Percentiles rank a stretch among this genome's conserved stretches.
Evolutionary conservation across 2,113 vertebrate genomes (phyloP).

Genomic region (Diglossa brunneiventris): DNA sequence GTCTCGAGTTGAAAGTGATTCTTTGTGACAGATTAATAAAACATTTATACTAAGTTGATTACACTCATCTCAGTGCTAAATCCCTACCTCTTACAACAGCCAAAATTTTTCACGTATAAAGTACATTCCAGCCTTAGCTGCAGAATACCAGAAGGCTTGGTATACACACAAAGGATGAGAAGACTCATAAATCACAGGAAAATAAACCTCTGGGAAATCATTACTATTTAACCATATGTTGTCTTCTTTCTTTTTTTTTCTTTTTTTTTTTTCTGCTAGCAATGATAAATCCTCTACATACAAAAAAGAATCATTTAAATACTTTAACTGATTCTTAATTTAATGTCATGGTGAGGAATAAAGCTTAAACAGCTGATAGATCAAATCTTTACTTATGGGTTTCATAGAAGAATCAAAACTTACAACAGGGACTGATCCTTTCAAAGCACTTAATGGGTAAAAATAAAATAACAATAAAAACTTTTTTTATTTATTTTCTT

Average conservation of each 20-base stretch:
- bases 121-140: background rate
- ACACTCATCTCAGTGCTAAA: background rate
- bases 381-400: background rate
- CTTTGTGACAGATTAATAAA: background rate
- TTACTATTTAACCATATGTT: background rate
- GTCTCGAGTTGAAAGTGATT: background rate
- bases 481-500: background rate
- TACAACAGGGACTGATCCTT: background rate
- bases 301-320: background rate
- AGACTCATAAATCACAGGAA: background rate
- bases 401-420: background rate
- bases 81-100: background rate
- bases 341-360: background rate
- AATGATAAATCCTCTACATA: background rate
- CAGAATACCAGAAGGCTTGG: background rate
- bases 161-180: background rate
- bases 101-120: background rate
- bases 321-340: background rate
- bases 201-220: background rate
- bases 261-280: background rate
- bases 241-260: background rate
- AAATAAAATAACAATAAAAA: background rate
- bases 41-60: background rate
- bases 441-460: background rate
- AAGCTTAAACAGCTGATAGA: background rate